Evolutionary conservation across 1,140 invertebrate genomes (phyloP).

Genomic region (Scaptomyza pallida): DNA sequence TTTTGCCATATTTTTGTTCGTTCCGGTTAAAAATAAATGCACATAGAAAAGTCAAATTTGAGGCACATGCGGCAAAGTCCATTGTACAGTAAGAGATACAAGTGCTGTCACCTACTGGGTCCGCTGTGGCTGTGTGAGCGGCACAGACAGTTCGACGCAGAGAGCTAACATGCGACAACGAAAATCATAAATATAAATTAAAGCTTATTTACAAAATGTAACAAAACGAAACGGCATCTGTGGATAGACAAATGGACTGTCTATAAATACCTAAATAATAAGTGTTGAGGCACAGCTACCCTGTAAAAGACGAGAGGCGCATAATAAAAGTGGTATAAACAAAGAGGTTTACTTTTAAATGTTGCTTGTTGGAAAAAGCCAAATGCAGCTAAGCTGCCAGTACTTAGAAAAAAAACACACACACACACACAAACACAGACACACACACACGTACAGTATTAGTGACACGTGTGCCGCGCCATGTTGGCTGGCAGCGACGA

Average conservation of each 20-base stretch:
- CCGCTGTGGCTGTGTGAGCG: background rate
- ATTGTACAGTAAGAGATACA: constrained; percentile 22
- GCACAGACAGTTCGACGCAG: background rate
- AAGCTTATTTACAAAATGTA: constrained; percentile 56
- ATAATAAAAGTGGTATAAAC: background rate
- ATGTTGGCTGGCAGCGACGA: constrained; percentile 72
- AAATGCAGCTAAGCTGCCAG: constrained; percentile 47
- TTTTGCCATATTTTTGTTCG: constrained; percentile 62
- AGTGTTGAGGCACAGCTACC: constrained; percentile 8
- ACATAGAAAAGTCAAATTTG: constrained; percentile 61
- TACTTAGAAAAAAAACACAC: constrained; percentile 3
- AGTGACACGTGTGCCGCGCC: constrained; percentile 70
- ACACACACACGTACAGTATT: constrained; percentile 17
- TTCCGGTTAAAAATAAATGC: constrained; percentile 68
- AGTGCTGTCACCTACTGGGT: constrained; percentile 1
- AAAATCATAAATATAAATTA: constrained; percentile 69
- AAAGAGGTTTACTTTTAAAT: background rate
- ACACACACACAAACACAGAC: constrained; percentile 25
- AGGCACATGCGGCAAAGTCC: constrained; percentile 45
- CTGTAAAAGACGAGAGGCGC: too few relatives aligned
- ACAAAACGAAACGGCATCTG: constrained; percentile 18
- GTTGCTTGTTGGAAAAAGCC: constrained; percentile 47
- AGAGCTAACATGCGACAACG: constrained; percentile 15
- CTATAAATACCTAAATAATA: constrained; percentile 44
- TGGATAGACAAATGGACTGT: constrained; percentile 11